Base-by-base conservation (phyloP, 2,888 invertebrate genomes). In the Tenthredo mesomela region DNA sequence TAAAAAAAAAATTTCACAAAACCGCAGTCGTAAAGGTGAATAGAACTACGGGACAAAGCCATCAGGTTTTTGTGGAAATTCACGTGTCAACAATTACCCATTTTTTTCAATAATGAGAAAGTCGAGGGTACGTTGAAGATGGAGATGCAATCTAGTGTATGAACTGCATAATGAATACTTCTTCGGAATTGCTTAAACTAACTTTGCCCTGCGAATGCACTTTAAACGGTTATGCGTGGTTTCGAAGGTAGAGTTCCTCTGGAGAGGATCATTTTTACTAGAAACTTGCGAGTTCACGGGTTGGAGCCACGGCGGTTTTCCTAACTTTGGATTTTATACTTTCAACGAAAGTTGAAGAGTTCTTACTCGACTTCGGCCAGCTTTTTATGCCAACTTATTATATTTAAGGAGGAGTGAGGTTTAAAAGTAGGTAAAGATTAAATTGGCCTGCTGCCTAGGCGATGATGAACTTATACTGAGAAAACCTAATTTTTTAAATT, bases 291-390 rank as follows among this genome's bases (percentile, higher is more conserved):
- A 82, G 82, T 82, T 82, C 82, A 29, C 43, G n/a, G 82, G n/a
- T 82, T 9, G 33, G 33, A 67, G 67, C 67, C 4, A 37, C 33
- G 43, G 10, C 25, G 82, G 40, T 50, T n/a, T 82, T 12, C 43
- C n/a, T 40, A 65, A 82, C 50, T 82, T 82, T 82, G 43, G 65
- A 82, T 65, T 29, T 47, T 40, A 43, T 78, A 82, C 65, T 82
- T 82, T 82, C 82, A 12, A 65, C 37, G 82, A 82, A 82, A 82
- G 65, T 82, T 82, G 61, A 82, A 82, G 65, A 54, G 54, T 80
- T 33, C 25, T 50, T 25, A 25, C 77, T 29, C n/a, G 21, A 18
- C 77, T 37, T 12, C 50, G 54, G 25, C 43, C 77, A 40, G 15
- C 25, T 15, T 77, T 70, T 2, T 58, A 58, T 54, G 78, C 78